A percentile compares a stretch with the other conserved stretches of the same genome.
phyloP scores from a whole-genome alignment of 2,888 invertebrate species.

The Acleris literana region DNA sequence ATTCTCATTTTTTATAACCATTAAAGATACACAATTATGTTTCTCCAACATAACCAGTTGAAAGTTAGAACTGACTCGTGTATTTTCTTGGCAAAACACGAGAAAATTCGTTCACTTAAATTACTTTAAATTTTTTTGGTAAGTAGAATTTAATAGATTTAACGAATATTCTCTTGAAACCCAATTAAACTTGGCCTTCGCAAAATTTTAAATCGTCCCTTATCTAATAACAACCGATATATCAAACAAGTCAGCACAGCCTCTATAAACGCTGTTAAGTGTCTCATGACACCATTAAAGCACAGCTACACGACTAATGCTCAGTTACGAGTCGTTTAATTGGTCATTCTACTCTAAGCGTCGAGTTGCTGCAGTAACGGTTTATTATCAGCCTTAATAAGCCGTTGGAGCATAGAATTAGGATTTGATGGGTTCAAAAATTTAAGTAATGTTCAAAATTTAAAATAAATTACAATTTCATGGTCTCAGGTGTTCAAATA shows the following conservation, averaged over 20 bases:
- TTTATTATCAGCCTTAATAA: constrained; percentile 20
- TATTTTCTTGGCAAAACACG: too few species aligned
- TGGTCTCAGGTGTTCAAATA: too few species aligned
- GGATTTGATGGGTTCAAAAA: constrained; percentile 18
- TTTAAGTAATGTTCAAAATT: neutral
- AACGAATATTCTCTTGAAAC: too few species aligned
- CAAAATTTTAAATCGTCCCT: constrained; percentile 1
- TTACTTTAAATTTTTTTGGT: too few species aligned
- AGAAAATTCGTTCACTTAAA: too few species aligned
- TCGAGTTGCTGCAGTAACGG: constrained; percentile 28
- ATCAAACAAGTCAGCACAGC: constrained; percentile 21
- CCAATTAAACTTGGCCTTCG: neutral
- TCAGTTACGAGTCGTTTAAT: constrained; percentile 33
- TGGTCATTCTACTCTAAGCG: constrained; percentile 30
- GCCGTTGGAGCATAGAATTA: constrained; percentile 18
- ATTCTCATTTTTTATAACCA: too few species aligned
- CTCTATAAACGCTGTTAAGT: constrained; percentile 32
- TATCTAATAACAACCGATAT: constrained; percentile 12
- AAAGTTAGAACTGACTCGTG: too few species aligned
- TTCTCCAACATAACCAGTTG: too few species aligned
- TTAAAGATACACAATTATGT: too few species aligned
- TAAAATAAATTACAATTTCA: too few species aligned
- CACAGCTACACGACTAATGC: constrained; percentile 31
- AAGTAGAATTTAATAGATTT: too few species aligned
- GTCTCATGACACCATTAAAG: constrained; percentile 34